Evolutionary conservation across 2,888 invertebrate genomes (phyloP).

Genomic region (Aproaerema taeniolella): DNA sequence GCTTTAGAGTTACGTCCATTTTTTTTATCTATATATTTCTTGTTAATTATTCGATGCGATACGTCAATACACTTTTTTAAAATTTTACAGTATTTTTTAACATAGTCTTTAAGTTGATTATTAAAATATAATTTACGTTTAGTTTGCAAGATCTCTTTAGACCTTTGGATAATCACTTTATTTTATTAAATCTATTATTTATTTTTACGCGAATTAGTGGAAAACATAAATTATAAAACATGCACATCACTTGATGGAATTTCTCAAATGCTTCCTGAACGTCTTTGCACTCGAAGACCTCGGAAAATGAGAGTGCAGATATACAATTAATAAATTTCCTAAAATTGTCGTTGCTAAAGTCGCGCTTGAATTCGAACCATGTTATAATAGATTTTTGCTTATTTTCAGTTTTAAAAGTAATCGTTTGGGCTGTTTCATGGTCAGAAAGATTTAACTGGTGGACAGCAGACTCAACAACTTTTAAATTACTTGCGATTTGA

Average conservation of each 20-base stretch:
- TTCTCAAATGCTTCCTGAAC: background rate
- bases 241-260: background rate
- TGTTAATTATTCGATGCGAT: conserved; percentile 7
- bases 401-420: too few species aligned
- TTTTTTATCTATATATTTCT: conserved; percentile 2
- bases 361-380: conserved; percentile 12
- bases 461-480: background rate
- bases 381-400: conserved; percentile 5
- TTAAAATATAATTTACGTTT: conserved; percentile 3
- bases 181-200: background rate
- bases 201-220: conserved; percentile 12
- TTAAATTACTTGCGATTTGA: conserved; percentile 2
- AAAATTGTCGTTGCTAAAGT: conserved; percentile 12
- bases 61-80: background rate
- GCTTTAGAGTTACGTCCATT: conserved; percentile 9
- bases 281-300: background rate
- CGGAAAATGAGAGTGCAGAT: conserved; percentile 11
- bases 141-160: conserved; percentile 4
- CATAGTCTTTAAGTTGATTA: background rate
- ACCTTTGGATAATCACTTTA: background rate
- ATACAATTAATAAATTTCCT: conserved; percentile 10
- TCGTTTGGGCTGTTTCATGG: background rate
- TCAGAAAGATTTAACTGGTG: background rate
- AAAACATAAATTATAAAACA: conserved; percentile 14
- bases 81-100: background rate